Base-by-base conservation (phyloP, 1,140 invertebrate species). In the Antheraea mylitta region DNA sequence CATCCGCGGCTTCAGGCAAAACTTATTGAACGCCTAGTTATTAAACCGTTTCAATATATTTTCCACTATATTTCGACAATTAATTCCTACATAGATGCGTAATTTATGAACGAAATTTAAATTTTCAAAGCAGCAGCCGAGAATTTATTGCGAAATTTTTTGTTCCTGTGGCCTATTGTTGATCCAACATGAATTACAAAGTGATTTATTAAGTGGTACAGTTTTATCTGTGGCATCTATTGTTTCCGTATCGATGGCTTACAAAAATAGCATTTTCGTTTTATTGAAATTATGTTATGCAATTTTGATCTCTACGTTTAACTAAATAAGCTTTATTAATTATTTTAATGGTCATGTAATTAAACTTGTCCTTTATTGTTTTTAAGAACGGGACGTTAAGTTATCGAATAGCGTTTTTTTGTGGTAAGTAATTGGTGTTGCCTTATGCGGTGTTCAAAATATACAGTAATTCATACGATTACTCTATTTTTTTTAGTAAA, bases 181-280 rank as follows among this genome's bases (percentile, higher is more conserved):
- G 19, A 9, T 16, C 0, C 36, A 45, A 37, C 37, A 42, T 42
- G 37, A 64, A 64, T 42, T 64, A 42, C 37, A 30, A 62, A 71
- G 64, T 77, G 75, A 77, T 77, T 74, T 74, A 74, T 77, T 72
- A 70, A 74, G 45, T 70, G 65, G 66, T 64, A 70, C 62, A 58
- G 53, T 62, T 58, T 67, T 66, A 74, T 72, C 68, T 72, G 71
- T 65, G 59, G 61, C 66, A 71, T 69, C 72, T 73, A 71, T 77
- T 77, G 70, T 77, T 74, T 72, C 16, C 64, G 38, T 66, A 66
- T 66, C 36, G 53, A 66, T 37, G 30, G 18, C 8, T 65, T 19
- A 58, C 65, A 66, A 66, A 59, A 0, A 38, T 59, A 66, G 30
- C 0, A 7, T 22, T 53, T 61, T 13, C 60, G 19, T 61, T 30